These are phyloP conservation scores for Desmophyllum pertusum DNA, from an alignment of 92 coral and sea anemone genomes.

Conservation along the genomic window DNA sequence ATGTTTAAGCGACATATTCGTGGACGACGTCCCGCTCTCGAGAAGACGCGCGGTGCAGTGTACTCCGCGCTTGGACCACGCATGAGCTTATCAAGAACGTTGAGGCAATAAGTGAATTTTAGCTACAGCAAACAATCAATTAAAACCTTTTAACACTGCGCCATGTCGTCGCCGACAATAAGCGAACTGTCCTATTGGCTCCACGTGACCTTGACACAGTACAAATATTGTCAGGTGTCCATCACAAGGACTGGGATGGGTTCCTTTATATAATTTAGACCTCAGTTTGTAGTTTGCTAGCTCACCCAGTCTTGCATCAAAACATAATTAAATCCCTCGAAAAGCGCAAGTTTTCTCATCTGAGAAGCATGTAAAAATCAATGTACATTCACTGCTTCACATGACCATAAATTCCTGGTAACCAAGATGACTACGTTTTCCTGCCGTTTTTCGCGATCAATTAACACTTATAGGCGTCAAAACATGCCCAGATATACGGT, in stretches of 20 bases:
- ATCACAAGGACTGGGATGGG: slow-evolving; percentile 27
- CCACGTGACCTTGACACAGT: slow-evolving; percentile 39
- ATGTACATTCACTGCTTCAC: not conserved
- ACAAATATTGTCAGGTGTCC: slow-evolving; percentile 44
- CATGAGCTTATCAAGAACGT: slow-evolving; percentile 62
- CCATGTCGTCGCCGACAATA: slow-evolving; percentile 90
- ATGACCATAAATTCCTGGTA: not conserved
- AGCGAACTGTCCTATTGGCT: slow-evolving; percentile 40
- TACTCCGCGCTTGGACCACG: slow-evolving; percentile 24
- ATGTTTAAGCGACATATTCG: slow-evolving; percentile 16
- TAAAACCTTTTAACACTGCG: slow-evolving; percentile 95
- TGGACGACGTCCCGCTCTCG: slow-evolving; percentile 16
- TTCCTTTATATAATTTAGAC: too few relatives aligned
- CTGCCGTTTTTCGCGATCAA: slow-evolving; percentile 58
- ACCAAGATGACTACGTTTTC: not conserved
- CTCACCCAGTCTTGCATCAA: too few relatives aligned
- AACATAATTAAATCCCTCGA: not conserved
- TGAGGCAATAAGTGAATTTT: slow-evolving; percentile 86
- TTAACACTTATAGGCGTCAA: slow-evolving; percentile 72
- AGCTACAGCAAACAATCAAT: slow-evolving; percentile 93
- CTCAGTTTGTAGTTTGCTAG: not conserved
- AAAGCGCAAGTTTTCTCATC: not conserved
- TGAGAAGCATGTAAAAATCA: not conserved
- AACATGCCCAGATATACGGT: slow-evolving; percentile 62
- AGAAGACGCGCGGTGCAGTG: slow-evolving; percentile 13